Conservation (phyloP, 2,888 invertebrate species). For the Eupithecia exiguata region DNA sequence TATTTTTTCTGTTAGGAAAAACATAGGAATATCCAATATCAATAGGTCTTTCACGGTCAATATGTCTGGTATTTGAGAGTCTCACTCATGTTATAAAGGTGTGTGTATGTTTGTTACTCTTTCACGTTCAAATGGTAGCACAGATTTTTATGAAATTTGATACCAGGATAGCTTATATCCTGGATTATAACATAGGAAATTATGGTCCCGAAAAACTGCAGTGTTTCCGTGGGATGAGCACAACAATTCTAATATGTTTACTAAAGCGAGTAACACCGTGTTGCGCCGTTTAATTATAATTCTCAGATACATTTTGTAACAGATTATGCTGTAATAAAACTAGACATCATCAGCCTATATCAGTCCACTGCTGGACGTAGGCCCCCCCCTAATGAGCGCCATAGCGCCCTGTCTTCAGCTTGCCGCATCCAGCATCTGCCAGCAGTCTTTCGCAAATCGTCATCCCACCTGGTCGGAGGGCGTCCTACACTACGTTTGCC, state of each 20-base stretch:
- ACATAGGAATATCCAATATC: background rate
- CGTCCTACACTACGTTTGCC: no score
- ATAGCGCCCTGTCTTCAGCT: no score
- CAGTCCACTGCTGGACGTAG: no score
- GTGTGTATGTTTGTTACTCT: background rate
- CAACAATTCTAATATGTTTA: background rate
- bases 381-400: no score
- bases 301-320: background rate
- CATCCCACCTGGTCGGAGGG: no score
- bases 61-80: background rate
- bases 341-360: no score
- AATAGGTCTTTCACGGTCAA: background rate
- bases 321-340: no score
- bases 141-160: background rate
- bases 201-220: no score
- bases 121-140: background rate
- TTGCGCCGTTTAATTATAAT: background rate
- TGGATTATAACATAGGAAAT: background rate
- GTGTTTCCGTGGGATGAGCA: background rate
- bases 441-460: no score
- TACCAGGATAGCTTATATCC: background rate
- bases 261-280: background rate
- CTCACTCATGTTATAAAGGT: no score
- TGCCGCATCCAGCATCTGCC: no score
- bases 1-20: background rate